Evolutionary conservation across 2,113 vertebrate genomes (phyloP).

Genomic region (Aviceda subcristata): DNA sequence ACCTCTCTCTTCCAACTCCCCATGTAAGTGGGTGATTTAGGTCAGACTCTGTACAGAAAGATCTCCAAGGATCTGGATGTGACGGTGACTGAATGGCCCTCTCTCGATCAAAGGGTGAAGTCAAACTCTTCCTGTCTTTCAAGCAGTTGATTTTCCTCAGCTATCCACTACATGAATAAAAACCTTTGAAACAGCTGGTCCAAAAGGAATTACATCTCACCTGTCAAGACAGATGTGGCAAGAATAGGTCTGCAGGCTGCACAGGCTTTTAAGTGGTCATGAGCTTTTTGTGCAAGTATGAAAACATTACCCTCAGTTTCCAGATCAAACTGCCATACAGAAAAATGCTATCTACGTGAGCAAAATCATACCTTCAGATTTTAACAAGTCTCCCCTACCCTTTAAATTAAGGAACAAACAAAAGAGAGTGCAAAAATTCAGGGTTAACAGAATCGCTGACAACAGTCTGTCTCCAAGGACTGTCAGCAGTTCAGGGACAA

Average conservation of each 20-base stretch:
- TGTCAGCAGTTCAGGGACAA: neutral
- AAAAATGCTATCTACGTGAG: neutral
- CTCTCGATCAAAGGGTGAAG: neutral
- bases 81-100: neutral
- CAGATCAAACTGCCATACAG: neutral
- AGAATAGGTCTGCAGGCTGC: neutral
- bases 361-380: neutral
- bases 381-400: neutral
- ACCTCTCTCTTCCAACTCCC: neutral
- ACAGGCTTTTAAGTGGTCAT: neutral
- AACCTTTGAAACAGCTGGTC: slow-evolving; percentile 7
- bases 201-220: neutral
- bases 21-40: neutral
- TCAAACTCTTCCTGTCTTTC: neutral
- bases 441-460: neutral
- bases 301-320: neutral
- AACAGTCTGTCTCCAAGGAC: fast-evolving
- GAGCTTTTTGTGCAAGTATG: neutral
- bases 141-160: neutral
- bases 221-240: neutral
- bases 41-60: neutral
- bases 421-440: neutral
- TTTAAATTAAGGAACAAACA: neutral
- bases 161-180: neutral
- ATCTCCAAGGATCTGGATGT: neutral